Base-by-base conservation (phyloP, 2,888 invertebrate genomes). In the Erebia palarica region DNA sequence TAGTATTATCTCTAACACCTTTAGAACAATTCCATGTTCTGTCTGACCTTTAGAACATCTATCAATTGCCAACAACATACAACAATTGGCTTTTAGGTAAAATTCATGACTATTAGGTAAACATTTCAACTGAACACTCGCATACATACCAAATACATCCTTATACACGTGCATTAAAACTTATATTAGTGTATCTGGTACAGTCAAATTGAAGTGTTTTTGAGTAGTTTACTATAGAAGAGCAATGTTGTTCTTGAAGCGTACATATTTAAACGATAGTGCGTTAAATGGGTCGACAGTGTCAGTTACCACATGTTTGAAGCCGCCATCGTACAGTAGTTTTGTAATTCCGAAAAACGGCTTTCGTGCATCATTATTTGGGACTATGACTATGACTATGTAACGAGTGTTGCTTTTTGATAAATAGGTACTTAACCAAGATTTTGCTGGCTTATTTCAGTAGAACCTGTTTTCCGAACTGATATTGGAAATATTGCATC, bases 61-160 rank as follows among this genome's bases (percentile, higher is more conserved):
- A 65, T 70, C 69, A 71, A 74, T 58, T 63, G 49, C 59, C 63
- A 60, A 63, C 59, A 60, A 65, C n/a, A 59, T 71, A 75, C 73
- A 73, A 36, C 73, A 69, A 73, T 74, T 74, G 36, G 73, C 75
- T 75, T 74, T 75, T 73, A 77, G 60, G 68, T 47, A 69, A 73
- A 71, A 66, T 69, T 63, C 18, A 60, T 49, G 60, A 65, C 64
- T 58, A 16, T 36, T 21, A 49, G 18, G 61, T 49, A 63, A 63
- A 70, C 21, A 66, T 58, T 53, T 70, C 65, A 66, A 42, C 47
- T n/a, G 16, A 13, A 9, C n/a, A 18, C n/a, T 13, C 59, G 11
- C 44, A 21, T 44, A 16, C n/a, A 65, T 14, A n/a, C 55, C 7
- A 55, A 60, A 49, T 5, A 14, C 8, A 14, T 47, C 63, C 5